Conservation (phyloP, 2,113 vertebrate genomes). For the Neoarius graeffei region DNA sequence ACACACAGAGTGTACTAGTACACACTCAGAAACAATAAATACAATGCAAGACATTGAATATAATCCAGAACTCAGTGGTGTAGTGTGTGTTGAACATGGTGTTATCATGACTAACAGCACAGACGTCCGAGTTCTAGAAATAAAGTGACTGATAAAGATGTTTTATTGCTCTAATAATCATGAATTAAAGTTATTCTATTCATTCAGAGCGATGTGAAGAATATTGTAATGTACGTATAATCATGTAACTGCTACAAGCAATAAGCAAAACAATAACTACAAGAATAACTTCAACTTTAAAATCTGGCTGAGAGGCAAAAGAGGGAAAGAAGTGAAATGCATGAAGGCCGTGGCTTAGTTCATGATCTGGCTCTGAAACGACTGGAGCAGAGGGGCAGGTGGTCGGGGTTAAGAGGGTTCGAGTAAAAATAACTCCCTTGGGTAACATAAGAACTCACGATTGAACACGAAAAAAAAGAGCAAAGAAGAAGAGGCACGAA, state of each 20-base stretch:
- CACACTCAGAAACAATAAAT: neutral
- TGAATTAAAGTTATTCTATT: neutral
- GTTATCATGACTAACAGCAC: neutral
- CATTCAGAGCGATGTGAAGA: neutral
- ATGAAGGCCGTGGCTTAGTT: neutral
- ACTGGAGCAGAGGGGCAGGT: conserved; percentile 40
- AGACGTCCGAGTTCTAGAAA: neutral
- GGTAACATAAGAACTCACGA: conserved; percentile 20
- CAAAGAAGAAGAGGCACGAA: neutral
- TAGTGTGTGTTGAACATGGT: neutral
- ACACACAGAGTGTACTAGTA: no score
- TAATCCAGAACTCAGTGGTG: neutral
- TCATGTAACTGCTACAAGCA: neutral
- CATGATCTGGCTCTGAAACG: neutral
- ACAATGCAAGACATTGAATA: neutral
- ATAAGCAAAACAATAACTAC: neutral
- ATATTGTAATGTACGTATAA: neutral
- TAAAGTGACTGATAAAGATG: neutral
- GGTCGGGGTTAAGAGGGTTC: conserved; percentile 23
- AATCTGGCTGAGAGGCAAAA: neutral
- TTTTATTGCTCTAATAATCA: neutral
- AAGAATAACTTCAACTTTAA: neutral
- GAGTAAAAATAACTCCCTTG: conserved; percentile 45
- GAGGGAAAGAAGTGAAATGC: neutral
- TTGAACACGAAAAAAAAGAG: conserved; percentile 2